Percentiles rank a stretch among this genome's conserved stretches.
Conservation (phyloP, 1,140 invertebrate genomes). For the Globodera ellingtonae region DNA sequence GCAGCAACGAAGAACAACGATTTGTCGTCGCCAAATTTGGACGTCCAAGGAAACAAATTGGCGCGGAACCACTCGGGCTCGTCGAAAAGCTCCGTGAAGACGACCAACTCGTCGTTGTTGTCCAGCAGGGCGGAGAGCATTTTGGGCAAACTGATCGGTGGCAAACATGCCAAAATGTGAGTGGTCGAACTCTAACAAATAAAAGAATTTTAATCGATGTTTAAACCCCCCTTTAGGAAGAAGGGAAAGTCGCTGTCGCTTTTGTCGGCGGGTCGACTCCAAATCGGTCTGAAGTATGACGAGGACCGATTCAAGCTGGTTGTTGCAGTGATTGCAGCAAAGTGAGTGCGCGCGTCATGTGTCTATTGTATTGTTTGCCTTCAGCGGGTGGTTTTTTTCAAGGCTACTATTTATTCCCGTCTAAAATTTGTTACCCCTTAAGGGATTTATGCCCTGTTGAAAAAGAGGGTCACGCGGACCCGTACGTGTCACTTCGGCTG, state of each 20-base stretch:
- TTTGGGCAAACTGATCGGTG: slow-evolving; percentile 21
- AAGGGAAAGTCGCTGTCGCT: slow-evolving; percentile 1
- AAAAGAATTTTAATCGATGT: no score
- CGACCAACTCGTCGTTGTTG: neutral
- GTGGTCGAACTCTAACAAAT: no score
- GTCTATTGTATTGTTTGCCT: neutral
- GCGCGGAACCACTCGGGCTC: slow-evolving; percentile 1
- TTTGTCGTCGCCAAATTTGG: neutral
- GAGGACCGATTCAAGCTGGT: slow-evolving; percentile 48
- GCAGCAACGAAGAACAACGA: neutral
- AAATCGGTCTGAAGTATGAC: slow-evolving; percentile 53
- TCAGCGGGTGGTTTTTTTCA: neutral
- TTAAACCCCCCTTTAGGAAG: neutral
- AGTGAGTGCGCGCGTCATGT: slow-evolving; percentile 26
- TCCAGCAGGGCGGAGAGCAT: slow-evolving; percentile 24
- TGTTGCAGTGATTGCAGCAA: slow-evolving; percentile 43
- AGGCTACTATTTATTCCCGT: neutral
- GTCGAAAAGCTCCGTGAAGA: neutral
- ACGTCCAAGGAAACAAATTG: slow-evolving; percentile 1
- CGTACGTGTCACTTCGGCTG: slow-evolving; percentile 49
- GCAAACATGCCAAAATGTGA: slow-evolving; percentile 26
- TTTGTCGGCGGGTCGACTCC: slow-evolving; percentile 32
- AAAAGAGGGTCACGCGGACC: slow-evolving; percentile 45
- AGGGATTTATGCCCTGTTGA: slow-evolving; percentile 47
- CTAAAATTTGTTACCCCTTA: neutral